Conservation (phyloP, 2,888 invertebrate species). For the Cephus nigrinus region DNA sequence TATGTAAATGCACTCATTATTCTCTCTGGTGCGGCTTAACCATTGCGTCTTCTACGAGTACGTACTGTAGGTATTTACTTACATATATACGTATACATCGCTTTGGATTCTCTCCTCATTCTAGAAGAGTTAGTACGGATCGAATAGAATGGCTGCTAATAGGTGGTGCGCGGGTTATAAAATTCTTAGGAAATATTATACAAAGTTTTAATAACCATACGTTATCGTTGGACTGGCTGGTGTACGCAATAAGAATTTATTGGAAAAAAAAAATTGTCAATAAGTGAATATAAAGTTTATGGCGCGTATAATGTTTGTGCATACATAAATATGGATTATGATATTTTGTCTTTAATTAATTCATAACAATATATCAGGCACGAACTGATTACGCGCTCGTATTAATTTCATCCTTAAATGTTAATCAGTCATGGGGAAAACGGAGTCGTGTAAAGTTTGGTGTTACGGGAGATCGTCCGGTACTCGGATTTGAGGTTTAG, state of each 20-base stretch:
- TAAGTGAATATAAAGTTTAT: not conserved
- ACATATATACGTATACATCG: not conserved
- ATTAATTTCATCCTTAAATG: not conserved
- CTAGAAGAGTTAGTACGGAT: not conserved
- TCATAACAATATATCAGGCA: not conserved
- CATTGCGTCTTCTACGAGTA: not conserved
- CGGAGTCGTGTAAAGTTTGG: not conserved
- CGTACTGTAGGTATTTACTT: not conserved
- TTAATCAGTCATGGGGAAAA: not conserved
- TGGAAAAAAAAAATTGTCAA: not conserved
- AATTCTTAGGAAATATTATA: not conserved
- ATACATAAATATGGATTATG: not conserved
- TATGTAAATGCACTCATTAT: slow-evolving; percentile 7
- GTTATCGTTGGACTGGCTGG: not conserved
- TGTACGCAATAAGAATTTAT: not conserved
- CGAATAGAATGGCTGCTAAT: not conserved
- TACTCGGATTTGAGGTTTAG: not conserved
- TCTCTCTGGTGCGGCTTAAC: slow-evolving; percentile 1
- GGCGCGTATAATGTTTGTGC: not conserved
- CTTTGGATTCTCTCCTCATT: not conserved
- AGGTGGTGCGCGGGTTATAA: not conserved
- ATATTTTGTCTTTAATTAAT: not conserved
- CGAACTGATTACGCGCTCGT: not conserved
- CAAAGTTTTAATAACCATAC: not conserved
- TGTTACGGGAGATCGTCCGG: not conserved